A percentile compares a stretch with the other conserved stretches of the same genome.
Evolutionary conservation across 2,888 invertebrate genomes (phyloP).

Genomic region (Gibbula magus): DNA sequence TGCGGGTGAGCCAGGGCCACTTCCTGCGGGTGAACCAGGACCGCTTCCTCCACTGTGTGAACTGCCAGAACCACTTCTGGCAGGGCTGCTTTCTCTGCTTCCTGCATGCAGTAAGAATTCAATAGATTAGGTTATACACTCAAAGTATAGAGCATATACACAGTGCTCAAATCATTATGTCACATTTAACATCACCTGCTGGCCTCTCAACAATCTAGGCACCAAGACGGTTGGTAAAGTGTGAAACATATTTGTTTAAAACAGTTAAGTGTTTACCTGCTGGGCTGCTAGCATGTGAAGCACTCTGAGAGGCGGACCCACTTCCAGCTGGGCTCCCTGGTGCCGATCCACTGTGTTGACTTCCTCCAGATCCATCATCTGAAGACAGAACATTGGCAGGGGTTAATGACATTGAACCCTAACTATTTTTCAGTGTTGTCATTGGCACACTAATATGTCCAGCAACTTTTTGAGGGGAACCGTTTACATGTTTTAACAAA

Average conservation of each 20-base stretch:
- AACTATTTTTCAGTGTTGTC: not conserved
- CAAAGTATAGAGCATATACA: not conserved
- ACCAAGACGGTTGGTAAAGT: too few species aligned
- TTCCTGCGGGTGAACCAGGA: slow-evolving; percentile 32
- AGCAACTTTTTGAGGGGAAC: too few species aligned
- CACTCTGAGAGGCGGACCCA: slow-evolving; percentile 38
- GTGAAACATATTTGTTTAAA: too few species aligned
- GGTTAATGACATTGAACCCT: too few species aligned
- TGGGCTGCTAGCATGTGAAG: slow-evolving; percentile 36
- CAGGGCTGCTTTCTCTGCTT: slow-evolving; percentile 17
- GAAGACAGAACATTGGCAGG: too few species aligned
- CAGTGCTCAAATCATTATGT: not conserved
- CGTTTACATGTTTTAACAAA: too few species aligned
- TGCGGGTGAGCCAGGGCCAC: slow-evolving; percentile 20
- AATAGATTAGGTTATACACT: too few species aligned
- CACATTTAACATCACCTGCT: too few species aligned
- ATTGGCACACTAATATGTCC: not conserved
- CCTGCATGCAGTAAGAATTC: not conserved
- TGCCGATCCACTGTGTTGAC: slow-evolving; percentile 34
- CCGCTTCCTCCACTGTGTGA: slow-evolving; percentile 23
- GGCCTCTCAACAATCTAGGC: too few species aligned
- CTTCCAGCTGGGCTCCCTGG: slow-evolving; percentile 43
- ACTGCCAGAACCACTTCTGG: slow-evolving; percentile 27
- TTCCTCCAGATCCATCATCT: slow-evolving; percentile 26
- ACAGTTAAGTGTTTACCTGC: slow-evolving; percentile 7